These are phyloP conservation scores for Ictidomys tridecemlineatus DNA, from an alignment of 2,113 vertebrate genomes.

Conservation along the genomic window DNA sequence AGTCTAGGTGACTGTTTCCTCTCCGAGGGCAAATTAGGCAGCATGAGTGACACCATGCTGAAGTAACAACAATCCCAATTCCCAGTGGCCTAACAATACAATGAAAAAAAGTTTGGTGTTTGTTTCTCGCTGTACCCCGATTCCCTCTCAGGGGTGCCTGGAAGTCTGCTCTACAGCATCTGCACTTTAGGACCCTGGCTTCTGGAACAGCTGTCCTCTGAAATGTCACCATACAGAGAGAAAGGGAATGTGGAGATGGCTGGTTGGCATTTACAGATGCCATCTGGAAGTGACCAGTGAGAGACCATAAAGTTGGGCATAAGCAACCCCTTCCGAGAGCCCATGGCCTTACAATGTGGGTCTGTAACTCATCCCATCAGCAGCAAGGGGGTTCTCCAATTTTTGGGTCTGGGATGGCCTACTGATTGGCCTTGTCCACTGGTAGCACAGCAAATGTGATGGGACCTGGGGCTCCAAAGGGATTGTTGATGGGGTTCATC, in stretches of 20 bases:
- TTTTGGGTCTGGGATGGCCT: too few species aligned
- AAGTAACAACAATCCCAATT: background rate
- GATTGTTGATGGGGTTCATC: too few species aligned
- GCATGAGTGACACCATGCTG: background rate
- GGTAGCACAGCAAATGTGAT: too few species aligned
- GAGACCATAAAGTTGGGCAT: too few species aligned
- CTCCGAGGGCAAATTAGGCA: background rate
- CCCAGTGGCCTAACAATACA: background rate
- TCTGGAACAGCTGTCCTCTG: too few species aligned
- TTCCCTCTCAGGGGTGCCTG: fast-evolving
- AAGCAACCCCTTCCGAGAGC: too few species aligned
- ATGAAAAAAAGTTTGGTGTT: background rate
- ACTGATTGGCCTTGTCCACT: background rate
- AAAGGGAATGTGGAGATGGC: too few species aligned
- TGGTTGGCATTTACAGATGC: background rate
- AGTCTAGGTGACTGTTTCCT: fast-evolving
- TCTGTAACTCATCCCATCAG: too few species aligned
- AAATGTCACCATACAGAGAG: too few species aligned
- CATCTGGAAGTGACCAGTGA: too few species aligned
- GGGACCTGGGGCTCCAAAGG: background rate
- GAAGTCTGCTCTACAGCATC: background rate
- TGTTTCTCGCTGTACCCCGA: background rate
- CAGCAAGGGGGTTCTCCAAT: background rate
- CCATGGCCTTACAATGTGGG: too few species aligned
- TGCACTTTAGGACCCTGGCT: background rate